phyloP scores from a whole-genome alignment of 2,888 invertebrate species.

The Apamea anceps region DNA sequence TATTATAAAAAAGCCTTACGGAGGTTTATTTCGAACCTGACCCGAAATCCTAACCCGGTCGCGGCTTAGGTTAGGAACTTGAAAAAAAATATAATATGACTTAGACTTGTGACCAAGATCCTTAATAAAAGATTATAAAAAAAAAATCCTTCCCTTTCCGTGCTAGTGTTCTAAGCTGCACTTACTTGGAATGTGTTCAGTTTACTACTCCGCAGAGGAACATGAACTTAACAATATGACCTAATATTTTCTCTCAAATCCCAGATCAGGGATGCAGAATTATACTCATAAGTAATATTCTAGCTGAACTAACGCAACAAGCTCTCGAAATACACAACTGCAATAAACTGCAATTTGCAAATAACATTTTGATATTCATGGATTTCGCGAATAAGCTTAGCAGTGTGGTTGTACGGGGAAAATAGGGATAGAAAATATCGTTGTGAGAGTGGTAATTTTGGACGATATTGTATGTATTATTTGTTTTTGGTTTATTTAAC shows the following conservation, averaged over 20 bases:
- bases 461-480: neutral
- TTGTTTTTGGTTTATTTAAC: neutral
- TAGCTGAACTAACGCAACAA: constrained; percentile 18
- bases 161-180: neutral
- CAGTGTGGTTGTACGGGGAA: neutral
- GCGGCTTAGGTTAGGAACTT: too few species aligned
- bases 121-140: neutral
- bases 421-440: neutral
- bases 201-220: constrained; percentile 18
- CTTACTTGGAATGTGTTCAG: constrained; percentile 10
- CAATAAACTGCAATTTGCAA: constrained; percentile 52
- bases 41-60: too few species aligned
- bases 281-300: constrained; percentile 26
- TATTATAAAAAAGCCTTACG: too few species aligned
- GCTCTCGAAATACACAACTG: constrained; percentile 24
- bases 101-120: too few species aligned
- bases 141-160: neutral
- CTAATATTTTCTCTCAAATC: constrained; percentile 24
- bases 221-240: constrained; percentile 15
- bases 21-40: too few species aligned
- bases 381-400: constrained; percentile 4
- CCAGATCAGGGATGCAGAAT: constrained; percentile 37
- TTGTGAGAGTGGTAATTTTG: neutral
- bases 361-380: constrained; percentile 50
- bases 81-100: too few species aligned